Percentiles rank a stretch among this genome's conserved stretches.
Conservation (phyloP, 53 echinoderm and acorn worm genomes). For the Temnopleurus reevesii region DNA sequence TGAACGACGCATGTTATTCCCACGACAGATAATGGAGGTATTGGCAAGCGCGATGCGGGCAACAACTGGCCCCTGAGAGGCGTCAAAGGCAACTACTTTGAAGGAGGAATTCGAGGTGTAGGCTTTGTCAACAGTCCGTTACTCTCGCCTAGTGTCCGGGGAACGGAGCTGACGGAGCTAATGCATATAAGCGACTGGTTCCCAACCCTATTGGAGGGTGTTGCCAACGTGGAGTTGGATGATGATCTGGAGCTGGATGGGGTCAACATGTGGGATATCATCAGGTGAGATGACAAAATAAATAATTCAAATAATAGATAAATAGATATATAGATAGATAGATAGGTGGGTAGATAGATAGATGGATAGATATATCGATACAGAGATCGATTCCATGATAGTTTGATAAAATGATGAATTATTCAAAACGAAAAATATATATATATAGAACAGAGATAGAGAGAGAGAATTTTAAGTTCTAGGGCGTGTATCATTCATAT, state of each 20-base stretch:
- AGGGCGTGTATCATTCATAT: too few species aligned
- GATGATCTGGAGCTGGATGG: constrained; percentile 73
- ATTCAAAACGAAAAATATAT: too few species aligned
- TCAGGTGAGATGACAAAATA: constrained; percentile 62
- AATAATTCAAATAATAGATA: too few species aligned
- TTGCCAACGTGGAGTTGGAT: constrained; percentile 61
- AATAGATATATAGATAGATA: too few species aligned
- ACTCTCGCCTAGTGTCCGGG: constrained; percentile 63
- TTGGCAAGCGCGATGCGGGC: constrained; percentile 57
- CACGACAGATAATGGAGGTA: constrained; percentile 85
- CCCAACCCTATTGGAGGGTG: constrained; percentile 85
- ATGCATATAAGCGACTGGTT: constrained; percentile 96
- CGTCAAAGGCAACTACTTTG: constrained; percentile 73
- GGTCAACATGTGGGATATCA: constrained; percentile 77
- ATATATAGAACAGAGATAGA: too few species aligned
- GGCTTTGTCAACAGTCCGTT: constrained; percentile 84
- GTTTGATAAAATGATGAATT: too few species aligned
- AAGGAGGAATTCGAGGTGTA: constrained; percentile 84
- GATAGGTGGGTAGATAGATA: too few species aligned
- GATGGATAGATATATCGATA: too few species aligned
- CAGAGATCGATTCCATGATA: too few species aligned
- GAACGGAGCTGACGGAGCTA: constrained; percentile 67
- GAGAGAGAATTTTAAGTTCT: too few species aligned
- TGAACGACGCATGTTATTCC: too few species aligned
- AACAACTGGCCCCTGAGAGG: constrained; percentile 97